Evolutionary conservation across 2,797 vertebrate species (phyloP), one percentile per base, ranked within the genome.

Genomic region (Loriculus beryllinus): DNA sequence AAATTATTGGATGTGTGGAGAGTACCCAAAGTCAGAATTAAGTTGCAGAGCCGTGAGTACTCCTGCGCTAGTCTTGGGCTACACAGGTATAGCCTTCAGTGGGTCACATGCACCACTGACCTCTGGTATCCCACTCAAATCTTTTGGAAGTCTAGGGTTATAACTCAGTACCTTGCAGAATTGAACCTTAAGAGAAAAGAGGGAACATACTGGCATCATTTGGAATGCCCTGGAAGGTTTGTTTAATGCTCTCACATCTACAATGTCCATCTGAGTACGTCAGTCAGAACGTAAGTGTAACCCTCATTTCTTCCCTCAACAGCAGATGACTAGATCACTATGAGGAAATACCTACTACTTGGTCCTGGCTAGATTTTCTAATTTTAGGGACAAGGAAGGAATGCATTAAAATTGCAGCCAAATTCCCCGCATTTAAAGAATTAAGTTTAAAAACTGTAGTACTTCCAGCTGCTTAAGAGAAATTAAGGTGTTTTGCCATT

Each of bases 121-220:
- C n/a, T 77, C 0, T 0, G 25, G 14, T 33, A 69, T 39, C 71
- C 64, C 76, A 47, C 56, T 23, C 48, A 45, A 82, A 12, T 20
- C 4, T 19, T 84, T 54, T 48, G 69, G 45, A 5, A 72, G 63
- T 14, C 25, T 39, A 71, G 16, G 35, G 20, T 51, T 70, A 94
- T 69, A 83, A 76, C 39, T 35, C 69, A 72, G 62, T 37, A 83
- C 84, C 81, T 51, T 77, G 81, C 74, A 90, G 48, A 39, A 86
- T 19, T 21, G 45, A 69, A 62, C 68, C 45, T 64, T 25, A 60
- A 64, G 45, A 84, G 52, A 39, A 45, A 56, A 57, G 9, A 75
- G 59, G 54, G 59, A 83, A 69, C 12, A 52, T 13, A 42, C 16
- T 63, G 71, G 57, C 15, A 59, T 20, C 7, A 8, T 19, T 51